Evolutionary conservation across 2,888 invertebrate species (phyloP), one percentile per base, ranked within the genome.

Genomic region (Lordiphosa andalusiaca): DNA sequence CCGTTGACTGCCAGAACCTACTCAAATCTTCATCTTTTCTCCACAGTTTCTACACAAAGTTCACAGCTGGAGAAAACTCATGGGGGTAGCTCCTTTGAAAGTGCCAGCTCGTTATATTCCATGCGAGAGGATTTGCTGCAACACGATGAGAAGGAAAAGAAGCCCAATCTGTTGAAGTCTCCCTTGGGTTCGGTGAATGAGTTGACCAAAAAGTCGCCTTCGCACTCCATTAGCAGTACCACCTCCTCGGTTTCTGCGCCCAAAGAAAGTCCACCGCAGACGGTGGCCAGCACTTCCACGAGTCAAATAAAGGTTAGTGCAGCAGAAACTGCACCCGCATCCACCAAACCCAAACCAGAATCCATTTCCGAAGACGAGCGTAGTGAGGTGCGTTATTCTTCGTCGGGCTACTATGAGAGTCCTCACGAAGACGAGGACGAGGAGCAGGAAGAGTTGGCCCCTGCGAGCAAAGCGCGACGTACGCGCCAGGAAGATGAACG

Each of bases 11-110:
- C 30, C 30, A 10, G 30, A 30, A 9, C 10, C 30, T 10, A 10
- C 30, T 30, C 4, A 30, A 30, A 30, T 3, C 30, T 30, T 30
- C 4, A 10, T 30, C 3, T 10, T 30, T 30, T 10, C 30, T 30
- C 9, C 30, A 3, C 59, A 90, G 90, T 87, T 54, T 89, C 89
- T 59, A 88, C 89, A 0, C 90, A 90, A 63, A 89, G 88, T 52
- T 89, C 90, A 0, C 90, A 89, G 89, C 91, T 91, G 70, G 92
- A 92, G 66, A 85, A 87, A 52, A 92, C 92, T 3, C 93, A 93
- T 84, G 95, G 94, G 63, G 95, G 95, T 23, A 95, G 95, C 69
- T 95, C 95, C n/a, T 95, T 96, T 88, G 96, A 96, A 89, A 95
- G 95, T 88, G 95, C 94, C 65, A 95, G 95, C 56, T 95, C 95